These are phyloP conservation scores for Australoheros facetus DNA, from an alignment of 2,797 vertebrate species.

Conservation along the genomic window DNA sequence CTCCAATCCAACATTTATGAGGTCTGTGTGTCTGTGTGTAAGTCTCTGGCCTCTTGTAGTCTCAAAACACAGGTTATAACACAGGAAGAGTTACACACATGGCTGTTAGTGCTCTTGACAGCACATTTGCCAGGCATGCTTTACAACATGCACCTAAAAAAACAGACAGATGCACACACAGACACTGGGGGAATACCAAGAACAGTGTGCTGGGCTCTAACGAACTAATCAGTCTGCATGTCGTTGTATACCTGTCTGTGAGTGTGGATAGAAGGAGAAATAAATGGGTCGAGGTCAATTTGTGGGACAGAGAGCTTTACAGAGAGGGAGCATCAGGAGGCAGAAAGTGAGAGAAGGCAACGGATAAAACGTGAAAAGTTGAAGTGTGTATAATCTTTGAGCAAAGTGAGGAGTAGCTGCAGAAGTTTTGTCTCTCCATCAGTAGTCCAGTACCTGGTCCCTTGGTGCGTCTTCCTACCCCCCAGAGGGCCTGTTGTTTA, in stretches of 20 bases:
- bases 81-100: constrained; percentile 65
- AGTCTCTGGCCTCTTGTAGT: constrained; percentile 53
- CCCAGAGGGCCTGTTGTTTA: constrained; percentile 77
- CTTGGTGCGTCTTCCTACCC: constrained; percentile 65
- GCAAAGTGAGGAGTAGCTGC: constrained; percentile 71
- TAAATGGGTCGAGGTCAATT: constrained; percentile 37
- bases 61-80: constrained; percentile 64
- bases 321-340: constrained; percentile 30
- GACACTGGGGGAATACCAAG: constrained; percentile 10
- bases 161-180: constrained; percentile 15
- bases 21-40: constrained; percentile 59
- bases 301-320: constrained; percentile 40
- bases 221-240: constrained; percentile 53
- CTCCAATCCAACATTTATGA: constrained; percentile 80
- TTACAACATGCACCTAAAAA: constrained; percentile 25
- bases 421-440: constrained; percentile 78
- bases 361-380: constrained; percentile 43
- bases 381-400: constrained; percentile 47
- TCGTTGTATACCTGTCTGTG: background rate
- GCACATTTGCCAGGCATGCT: constrained; percentile 48
- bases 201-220: constrained; percentile 59
- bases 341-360: constrained; percentile 1
- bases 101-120: constrained; percentile 68
- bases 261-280: constrained; percentile 28
- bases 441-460: constrained; percentile 65